Evolutionary conservation across 1,140 invertebrate species (phyloP), one percentile per base, ranked within the genome.

Genomic region (Sarcophaga peregrina): DNA sequence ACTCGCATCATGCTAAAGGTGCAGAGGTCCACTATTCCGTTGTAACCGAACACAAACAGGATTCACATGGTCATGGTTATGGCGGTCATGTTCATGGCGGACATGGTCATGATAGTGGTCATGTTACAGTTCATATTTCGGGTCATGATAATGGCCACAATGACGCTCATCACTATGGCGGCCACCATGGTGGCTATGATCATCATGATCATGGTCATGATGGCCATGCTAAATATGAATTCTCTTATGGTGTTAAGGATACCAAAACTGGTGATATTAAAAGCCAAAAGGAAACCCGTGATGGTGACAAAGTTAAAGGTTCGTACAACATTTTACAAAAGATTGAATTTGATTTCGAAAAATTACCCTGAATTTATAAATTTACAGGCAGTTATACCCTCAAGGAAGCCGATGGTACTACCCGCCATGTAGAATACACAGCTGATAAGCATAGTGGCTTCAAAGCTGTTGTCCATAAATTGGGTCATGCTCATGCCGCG

Each of bases 261-360:
- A 92, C 93, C 50, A 92, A 94, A 89, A 95, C 93, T 45, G 94
- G 95, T 84, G 94, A 95, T 86, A 92, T 93, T 73, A 94, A 95
- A 91, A 92, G 91, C 87, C 93, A 94, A 85, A 92, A 92, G 90
- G 93, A 94, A 86, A 87, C 91, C 0, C 90, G 93, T 47, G 92
- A 93, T 85, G 93, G 93, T 47, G 93, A 94, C 85, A 91, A 93
- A 20, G 93, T 47, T 0, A 47, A 47, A 5, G 5, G 11, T 58
- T n/a, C n/a, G n/a, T n/a, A n/a, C n/a, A n/a, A n/a, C n/a, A n/a
- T n/a, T n/a, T n/a, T n/a, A n/a, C n/a, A n/a, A n/a, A n/a, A n/a
- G n/a, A n/a, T n/a, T n/a, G n/a, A n/a, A n/a, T n/a, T n/a, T n/a
- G n/a, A n/a, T n/a, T n/a, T n/a, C n/a, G n/a, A n/a, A n/a, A n/a